Evolutionary conservation across 2,113 vertebrate genomes (phyloP).

Genomic region (Dendropsophus ebraccatus): DNA sequence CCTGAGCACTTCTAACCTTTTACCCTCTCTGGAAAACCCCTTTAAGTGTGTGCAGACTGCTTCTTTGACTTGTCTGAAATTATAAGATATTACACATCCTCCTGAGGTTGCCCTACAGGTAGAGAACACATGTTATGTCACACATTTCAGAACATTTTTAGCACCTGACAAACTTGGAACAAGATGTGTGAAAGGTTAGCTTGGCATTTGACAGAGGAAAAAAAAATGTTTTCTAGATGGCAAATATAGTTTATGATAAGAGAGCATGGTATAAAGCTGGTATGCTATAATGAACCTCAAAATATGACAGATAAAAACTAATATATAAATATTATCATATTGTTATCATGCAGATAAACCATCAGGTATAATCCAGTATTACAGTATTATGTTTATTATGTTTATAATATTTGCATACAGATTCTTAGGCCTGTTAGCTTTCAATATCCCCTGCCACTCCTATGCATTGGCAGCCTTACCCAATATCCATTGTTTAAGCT

Average conservation of each 20-base stretch:
- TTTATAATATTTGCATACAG: no score
- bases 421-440: no score
- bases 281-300: not conserved
- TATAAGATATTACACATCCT: slow-evolving; percentile 12
- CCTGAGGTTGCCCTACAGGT: slow-evolving; percentile 6
- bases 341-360: no score
- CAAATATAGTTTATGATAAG: not conserved
- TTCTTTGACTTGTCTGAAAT: slow-evolving; percentile 9
- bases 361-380: no score
- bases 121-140: slow-evolving; percentile 27
- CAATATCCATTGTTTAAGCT: no score
- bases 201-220: not conserved
- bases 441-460: no score
- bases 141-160: slow-evolving; percentile 29
- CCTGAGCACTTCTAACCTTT: no score
- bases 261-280: not conserved
- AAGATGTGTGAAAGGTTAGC: slow-evolving; percentile 28
- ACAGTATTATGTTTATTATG: no score
- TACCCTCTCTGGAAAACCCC: no score
- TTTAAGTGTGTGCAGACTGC: no score
- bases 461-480: no score
- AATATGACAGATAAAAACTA: not conserved
- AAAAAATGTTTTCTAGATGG: not conserved
- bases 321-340: no score
- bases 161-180: slow-evolving; percentile 31